Percentiles rank a stretch among this genome's conserved stretches.
Conservation (phyloP, 2,888 invertebrate species). For the Ochropacha duplaris region DNA sequence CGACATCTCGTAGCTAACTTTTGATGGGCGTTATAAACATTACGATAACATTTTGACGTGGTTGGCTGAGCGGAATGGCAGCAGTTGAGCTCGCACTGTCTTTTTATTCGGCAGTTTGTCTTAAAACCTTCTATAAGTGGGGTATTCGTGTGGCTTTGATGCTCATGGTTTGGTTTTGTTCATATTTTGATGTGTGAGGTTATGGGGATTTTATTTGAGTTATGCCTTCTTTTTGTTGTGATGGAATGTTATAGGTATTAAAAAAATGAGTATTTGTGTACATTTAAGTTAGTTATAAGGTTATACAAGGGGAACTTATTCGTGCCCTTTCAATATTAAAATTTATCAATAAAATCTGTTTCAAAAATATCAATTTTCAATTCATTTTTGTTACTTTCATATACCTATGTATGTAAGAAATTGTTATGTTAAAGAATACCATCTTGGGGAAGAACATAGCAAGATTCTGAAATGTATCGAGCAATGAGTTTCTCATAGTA, state of each 20-base stretch:
- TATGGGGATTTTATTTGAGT: background rate
- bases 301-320: too few species aligned
- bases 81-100: conserved; percentile 29
- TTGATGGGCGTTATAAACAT: conserved; percentile 62
- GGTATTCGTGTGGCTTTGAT: conserved; percentile 44
- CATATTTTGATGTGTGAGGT: conserved; percentile 11
- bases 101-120: conserved; percentile 60
- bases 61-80: conserved; percentile 28
- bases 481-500: too few species aligned
- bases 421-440: too few species aligned
- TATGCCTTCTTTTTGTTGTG: background rate
- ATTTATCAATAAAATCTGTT: background rate
- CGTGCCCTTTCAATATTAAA: too few species aligned
- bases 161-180: conserved; percentile 29
- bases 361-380: background rate
- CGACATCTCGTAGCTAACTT: conserved; percentile 40
- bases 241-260: background rate
- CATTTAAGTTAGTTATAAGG: too few species aligned
- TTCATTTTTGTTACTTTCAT: too few species aligned
- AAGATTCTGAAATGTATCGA: too few species aligned
- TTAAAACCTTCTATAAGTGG: conserved; percentile 39
- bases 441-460: too few species aligned
- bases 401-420: too few species aligned
- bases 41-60: conserved; percentile 50
- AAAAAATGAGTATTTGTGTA: too few species aligned